Conservation (phyloP, 2,113 vertebrate genomes). For the Esox niger region DNA sequence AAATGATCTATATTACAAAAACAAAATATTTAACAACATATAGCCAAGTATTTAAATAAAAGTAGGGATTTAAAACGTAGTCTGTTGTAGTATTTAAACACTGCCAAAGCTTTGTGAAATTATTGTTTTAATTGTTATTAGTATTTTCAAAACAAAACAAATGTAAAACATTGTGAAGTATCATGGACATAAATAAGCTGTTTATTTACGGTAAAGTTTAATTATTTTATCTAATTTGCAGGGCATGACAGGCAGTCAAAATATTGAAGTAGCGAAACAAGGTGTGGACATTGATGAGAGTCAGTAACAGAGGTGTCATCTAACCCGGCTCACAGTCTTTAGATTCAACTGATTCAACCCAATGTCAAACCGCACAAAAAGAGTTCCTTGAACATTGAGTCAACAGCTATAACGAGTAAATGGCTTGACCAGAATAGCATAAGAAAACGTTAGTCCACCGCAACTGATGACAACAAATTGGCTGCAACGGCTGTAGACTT, state of each 20-base stretch:
- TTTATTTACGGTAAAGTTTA: not conserved
- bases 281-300: slow-evolving; percentile 26
- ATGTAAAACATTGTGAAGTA: not conserved
- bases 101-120: slow-evolving; percentile 15
- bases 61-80: no score
- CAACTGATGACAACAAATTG: no score
- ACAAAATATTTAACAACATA: no score
- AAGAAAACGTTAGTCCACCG: no score
- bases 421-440: no score
- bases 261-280: slow-evolving; percentile 34
- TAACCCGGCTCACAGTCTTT: slow-evolving; percentile 6
- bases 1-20: no score
- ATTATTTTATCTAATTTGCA: slow-evolving; percentile 25
- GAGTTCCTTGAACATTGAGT: no score
- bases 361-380: not conserved
- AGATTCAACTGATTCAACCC: slow-evolving; percentile 7
- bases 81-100: not conserved
- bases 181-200: not conserved
- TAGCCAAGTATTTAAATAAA: no score
- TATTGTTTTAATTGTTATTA: slow-evolving; percentile 2
- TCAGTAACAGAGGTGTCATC: slow-evolving; percentile 31
- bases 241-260: slow-evolving; percentile 41
- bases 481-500: no score
- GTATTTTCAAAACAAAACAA: not conserved
- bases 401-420: no score